These are phyloP conservation scores for Sesamia nonagrioides DNA, from an alignment of 1,140 invertebrate species.

Conservation along the genomic window DNA sequence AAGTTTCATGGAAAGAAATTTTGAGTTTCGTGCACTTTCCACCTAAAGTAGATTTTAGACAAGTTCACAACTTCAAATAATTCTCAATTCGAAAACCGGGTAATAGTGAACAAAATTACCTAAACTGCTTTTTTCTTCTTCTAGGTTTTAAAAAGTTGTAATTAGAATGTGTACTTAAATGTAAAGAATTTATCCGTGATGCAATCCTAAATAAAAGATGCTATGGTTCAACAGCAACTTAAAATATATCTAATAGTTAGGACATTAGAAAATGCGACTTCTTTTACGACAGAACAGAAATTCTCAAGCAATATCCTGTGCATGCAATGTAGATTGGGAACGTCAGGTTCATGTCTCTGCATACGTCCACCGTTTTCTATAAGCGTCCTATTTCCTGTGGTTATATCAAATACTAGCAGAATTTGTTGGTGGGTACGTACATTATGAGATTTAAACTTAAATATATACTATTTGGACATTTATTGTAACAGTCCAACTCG, in stretches of 20 bases:
- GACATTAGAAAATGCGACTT: conserved; percentile 14
- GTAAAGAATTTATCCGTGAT: background rate
- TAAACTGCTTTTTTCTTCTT: no score
- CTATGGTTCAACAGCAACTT: background rate
- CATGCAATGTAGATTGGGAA: background rate
- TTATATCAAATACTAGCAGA: background rate
- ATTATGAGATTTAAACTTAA: no score
- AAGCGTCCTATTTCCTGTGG: conserved; percentile 16
- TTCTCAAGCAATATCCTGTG: conserved; percentile 20
- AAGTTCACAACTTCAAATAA: no score
- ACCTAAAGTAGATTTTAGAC: no score
- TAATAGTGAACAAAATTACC: no score
- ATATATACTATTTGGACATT: no score
- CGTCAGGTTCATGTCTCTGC: conserved; percentile 6
- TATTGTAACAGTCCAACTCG: no score
- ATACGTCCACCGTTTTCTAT: background rate
- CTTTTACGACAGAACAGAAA: conserved; percentile 1
- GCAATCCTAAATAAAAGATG: background rate
- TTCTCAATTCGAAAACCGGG: no score
- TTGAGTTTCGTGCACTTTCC: no score
- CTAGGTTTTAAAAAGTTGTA: no score
- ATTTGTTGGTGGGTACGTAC: background rate
- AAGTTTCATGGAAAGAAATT: no score
- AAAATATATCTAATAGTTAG: background rate
- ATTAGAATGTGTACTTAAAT: background rate